Percentiles rank a stretch among this genome's conserved stretches.
Conservation (phyloP, 2,113 vertebrate genomes). For the Poicephalus meyeri region DNA sequence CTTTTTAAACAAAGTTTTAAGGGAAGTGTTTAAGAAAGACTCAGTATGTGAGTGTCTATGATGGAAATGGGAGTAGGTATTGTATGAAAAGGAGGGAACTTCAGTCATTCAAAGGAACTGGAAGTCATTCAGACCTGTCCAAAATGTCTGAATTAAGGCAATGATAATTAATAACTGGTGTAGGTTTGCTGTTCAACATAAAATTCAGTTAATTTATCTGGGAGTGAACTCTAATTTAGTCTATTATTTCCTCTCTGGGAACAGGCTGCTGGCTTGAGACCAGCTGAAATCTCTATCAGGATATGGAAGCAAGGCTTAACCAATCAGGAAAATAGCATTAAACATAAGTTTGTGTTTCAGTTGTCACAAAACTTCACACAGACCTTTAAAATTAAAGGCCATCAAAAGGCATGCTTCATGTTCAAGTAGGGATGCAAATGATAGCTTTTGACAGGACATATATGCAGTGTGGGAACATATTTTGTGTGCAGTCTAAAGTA, state of each 20-base stretch:
- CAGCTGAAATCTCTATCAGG: neutral
- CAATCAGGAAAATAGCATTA: neutral
- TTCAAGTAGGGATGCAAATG: neutral
- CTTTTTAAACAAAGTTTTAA: neutral
- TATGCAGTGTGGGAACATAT: neutral
- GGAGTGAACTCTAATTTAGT: neutral
- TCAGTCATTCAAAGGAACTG: neutral
- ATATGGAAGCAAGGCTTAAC: neutral
- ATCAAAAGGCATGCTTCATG: neutral
- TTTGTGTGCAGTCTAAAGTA: neutral
- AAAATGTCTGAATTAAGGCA: neutral
- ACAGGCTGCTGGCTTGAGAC: neutral
- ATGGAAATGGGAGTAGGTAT: neutral
- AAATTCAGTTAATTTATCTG: neutral
- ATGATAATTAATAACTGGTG: neutral
- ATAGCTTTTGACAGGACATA: neutral
- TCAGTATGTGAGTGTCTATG: neutral
- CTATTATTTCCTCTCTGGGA: neutral
- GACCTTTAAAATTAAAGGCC: constrained; percentile 34
- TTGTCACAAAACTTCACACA: neutral
- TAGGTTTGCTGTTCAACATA: neutral
- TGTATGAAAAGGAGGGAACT: neutral
- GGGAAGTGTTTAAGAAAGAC: neutral
- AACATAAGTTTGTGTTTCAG: neutral
- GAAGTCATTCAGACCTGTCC: neutral